phyloP scores from a whole-genome alignment of 2,113 vertebrate species.

The Centropristis striata region DNA sequence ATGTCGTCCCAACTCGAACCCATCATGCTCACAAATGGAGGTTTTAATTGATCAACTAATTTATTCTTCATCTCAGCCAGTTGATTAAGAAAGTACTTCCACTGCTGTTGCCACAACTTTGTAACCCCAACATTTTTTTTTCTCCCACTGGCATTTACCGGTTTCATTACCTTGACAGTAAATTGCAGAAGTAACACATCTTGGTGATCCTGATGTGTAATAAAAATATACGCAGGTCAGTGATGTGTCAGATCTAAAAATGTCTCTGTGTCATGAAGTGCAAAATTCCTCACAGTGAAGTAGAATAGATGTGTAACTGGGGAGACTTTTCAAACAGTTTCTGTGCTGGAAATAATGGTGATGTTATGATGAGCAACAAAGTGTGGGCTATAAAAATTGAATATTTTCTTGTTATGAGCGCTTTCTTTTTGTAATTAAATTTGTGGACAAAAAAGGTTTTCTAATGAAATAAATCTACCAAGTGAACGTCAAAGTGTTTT shows the following conservation, averaged over 20 bases:
- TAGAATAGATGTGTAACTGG: neutral
- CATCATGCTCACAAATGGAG: neutral
- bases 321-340: neutral
- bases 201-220: neutral
- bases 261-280: constrained; percentile 19
- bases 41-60: neutral
- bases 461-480: constrained; percentile 35
- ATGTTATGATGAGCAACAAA: constrained; percentile 1
- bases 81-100: neutral
- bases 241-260: constrained; percentile 7
- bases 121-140: neutral
- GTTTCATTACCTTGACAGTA: neutral
- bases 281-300: constrained; percentile 14
- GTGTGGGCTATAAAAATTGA: constrained; percentile 7
- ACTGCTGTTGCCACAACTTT: neutral
- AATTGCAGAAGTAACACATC: neutral
- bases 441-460: constrained; percentile 22
- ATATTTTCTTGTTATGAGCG: neutral
- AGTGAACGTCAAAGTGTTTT: constrained; percentile 3
- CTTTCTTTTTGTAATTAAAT: constrained; percentile 32
- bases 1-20: neutral
- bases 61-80: neutral
- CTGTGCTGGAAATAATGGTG: neutral
- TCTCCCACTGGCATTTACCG: neutral
- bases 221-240: neutral